Base-by-base conservation (phyloP, 2,888 invertebrate genomes). In the Lithophane ornitopus region DNA sequence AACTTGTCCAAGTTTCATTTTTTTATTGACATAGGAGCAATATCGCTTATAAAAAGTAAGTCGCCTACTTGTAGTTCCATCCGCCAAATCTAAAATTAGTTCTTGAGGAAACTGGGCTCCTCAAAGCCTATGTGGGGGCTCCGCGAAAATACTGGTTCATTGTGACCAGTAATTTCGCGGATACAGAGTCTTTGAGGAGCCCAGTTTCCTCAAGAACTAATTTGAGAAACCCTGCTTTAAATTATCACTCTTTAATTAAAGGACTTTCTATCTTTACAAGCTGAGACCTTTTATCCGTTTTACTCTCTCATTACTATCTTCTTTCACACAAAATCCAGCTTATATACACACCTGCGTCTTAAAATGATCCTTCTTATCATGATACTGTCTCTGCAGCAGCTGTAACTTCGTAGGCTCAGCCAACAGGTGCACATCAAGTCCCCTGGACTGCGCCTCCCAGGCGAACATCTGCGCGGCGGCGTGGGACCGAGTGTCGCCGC, bases 391-490 rank as follows among this genome's bases (percentile, higher is more conserved):
- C 93, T 99, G 98, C 78, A 99, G 94, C 87, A 99, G 94, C 94
- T 99, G 99, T 81, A 99, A 96, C 94, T 99, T 99, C 19, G 99
- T 99, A 12, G 99, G 99, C 94, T 99, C 99, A 6, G 99, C 99
- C 85, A 99, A 97, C 75, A 99, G 97, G 93, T 99, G 99, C 41
- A 99, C 99, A 95, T 99, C 99, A 0, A 99, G 98, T 7, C 99
- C 99, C 87, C 98, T 97, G 74, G 98, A 98, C 91, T 98, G 98
- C 7, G 99, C 99, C 91, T 99, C 99, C 99, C 99, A 99, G 6
- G 99, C 99, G 97, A 99, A 99, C 91, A 99, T 92, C 93, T 99
- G 99, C 26, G 99, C 98, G 22, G 97, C 97, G 1, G 99, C 98
- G 94, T 99, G 99, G 78, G 98, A 97, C 59, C 97, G 97, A 1